phyloP scores from a whole-genome alignment of 2,888 invertebrate species.

The Apotomis capreana region DNA sequence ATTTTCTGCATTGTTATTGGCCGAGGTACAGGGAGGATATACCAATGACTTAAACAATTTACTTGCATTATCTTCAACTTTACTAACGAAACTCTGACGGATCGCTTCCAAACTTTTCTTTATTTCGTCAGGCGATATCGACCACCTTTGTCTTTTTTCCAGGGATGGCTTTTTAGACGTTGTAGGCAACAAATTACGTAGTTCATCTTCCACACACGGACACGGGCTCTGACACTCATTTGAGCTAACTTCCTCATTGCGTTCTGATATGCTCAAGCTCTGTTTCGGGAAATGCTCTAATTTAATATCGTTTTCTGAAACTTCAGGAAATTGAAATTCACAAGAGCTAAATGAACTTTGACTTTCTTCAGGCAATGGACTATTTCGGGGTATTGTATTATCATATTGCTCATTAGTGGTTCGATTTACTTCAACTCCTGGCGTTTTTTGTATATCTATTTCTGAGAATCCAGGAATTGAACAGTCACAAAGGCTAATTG shows the following conservation, averaged over 20 bases:
- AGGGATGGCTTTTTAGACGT: background rate
- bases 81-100: constrained; percentile 1
- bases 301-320: background rate
- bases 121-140: constrained; percentile 9
- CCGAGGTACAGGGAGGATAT: background rate
- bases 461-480: too few relatives aligned
- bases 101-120: background rate
- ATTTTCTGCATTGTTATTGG: background rate
- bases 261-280: background rate
- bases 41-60: background rate
- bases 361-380: too few relatives aligned
- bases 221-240: background rate
- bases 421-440: too few relatives aligned
- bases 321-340: too few relatives aligned
- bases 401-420: too few relatives aligned
- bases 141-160: background rate
- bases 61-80: background rate
- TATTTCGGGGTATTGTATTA: background rate
- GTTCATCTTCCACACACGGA: background rate
- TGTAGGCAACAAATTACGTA: background rate
- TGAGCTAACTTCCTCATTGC: background rate
- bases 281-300: background rate
- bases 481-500: too few relatives aligned
- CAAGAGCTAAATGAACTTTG: too few relatives aligned
- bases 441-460: too few relatives aligned